Evolutionary conservation across 2,888 invertebrate genomes (phyloP), one percentile per base, ranked within the genome.

Genomic region (Mythimna pallens): DNA sequence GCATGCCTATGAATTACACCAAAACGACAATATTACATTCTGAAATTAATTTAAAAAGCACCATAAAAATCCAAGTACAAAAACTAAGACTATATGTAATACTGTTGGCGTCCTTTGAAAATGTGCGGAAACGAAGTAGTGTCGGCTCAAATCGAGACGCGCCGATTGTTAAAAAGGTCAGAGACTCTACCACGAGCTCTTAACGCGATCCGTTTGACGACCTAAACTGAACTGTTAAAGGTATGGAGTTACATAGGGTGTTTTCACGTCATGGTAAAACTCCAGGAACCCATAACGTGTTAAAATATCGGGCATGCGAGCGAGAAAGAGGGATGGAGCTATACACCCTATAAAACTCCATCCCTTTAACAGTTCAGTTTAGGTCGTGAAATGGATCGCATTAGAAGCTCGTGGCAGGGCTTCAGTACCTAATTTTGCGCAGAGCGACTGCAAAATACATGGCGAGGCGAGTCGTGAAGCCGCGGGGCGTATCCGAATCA

Each of bases 1-100:
- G 5, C 55, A 17, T 30, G 47, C 54, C 30, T 50, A 52, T 25
- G 50, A 75, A 58, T 58, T 34, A 65, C 20, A 58, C 20, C 22
- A 52, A 74, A 22, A 57, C 55, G 17, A 54, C 50, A 50, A 30
- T 20, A 52, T 54, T 25, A 59, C 14, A 52, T 65, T 52, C 6
- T 22, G 36, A n/a, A 36, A 69, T 25, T 22, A 14, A 9, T 17
- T 36, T 57, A 34, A 1, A 54, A 69, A 61, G 47, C 6, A 40
- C 55, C 40, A 30, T 61, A 75, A 65, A 74, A 73, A 54, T n/a
- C 25, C 34, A 57, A 55, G 10, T 61, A 69, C 6, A 54, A 67
- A 54, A 67, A 54, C 12, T 36, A 68, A 67, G 10, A 58, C 47
- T 20, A 30, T 25, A 50, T 52, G 25, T 66, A 34, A 7, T 25